phyloP scores from a whole-genome alignment of 2,888 invertebrate species.

The Nephrotoma flavescens region DNA sequence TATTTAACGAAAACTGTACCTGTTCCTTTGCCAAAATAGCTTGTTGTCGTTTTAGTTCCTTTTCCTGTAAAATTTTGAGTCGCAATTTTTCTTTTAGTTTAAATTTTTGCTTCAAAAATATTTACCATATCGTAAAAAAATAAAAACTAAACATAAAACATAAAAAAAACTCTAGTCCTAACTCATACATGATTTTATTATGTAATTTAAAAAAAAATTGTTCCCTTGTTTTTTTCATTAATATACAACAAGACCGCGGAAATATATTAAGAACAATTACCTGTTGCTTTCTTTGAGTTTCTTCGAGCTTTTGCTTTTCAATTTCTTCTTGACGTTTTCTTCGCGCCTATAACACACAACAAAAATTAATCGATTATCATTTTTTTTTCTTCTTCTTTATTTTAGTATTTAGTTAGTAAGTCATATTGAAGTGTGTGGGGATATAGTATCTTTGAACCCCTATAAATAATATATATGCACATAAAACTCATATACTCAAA shows the following conservation, averaged over 20 bases:
- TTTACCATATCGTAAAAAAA: background rate
- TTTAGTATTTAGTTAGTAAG: background rate
- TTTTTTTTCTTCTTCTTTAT: conserved; percentile 3
- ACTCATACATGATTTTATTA: background rate
- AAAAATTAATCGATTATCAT: conserved; percentile 20
- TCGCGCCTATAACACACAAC: conserved; percentile 55
- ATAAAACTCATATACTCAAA: background rate
- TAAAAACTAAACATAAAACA: background rate
- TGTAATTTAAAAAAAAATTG: background rate
- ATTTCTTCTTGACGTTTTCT: conserved; percentile 72
- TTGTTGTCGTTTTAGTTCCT: conserved; percentile 81
- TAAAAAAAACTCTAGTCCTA: background rate
- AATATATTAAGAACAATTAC: conserved; percentile 31
- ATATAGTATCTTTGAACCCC: background rate
- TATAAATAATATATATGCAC: background rate
- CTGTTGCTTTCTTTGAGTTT: conserved; percentile 74
- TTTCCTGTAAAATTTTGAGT: conserved; percentile 48
- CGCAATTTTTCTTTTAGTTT: background rate
- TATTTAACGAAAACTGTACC: conserved; percentile 36
- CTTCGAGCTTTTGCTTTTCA: conserved; percentile 71
- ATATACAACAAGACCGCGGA: background rate
- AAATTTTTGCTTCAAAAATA: background rate
- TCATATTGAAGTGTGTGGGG: background rate
- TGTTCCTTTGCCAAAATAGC: conserved; percentile 80
- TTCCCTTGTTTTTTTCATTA: background rate